Evolutionary conservation across 1,140 invertebrate species (phyloP).

Genomic region (Lepeophtheirus salmonis): DNA sequence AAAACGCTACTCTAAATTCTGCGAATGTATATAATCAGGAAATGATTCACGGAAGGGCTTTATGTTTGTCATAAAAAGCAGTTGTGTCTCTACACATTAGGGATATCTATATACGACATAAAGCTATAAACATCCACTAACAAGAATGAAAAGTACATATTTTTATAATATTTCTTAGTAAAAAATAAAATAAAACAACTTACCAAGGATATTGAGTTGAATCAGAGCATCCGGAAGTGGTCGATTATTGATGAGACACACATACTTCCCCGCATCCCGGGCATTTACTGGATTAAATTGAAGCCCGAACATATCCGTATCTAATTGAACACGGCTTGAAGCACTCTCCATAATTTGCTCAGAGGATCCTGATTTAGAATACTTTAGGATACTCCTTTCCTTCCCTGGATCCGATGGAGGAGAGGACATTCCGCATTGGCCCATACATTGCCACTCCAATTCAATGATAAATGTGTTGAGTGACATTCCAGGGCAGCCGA

Average conservation of each 20-base stretch:
- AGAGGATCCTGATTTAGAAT: neutral
- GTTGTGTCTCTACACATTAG: too few species aligned
- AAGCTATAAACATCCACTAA: too few species aligned
- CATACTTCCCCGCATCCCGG: slow-evolving; percentile 1
- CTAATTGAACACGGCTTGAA: neutral
- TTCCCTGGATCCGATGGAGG: neutral
- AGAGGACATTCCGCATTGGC: neutral
- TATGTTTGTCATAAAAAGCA: too few species aligned
- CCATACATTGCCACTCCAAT: slow-evolving; percentile 8
- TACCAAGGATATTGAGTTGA: slow-evolving; percentile 10
- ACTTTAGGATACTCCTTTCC: slow-evolving; percentile 1
- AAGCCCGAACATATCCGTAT: slow-evolving; percentile 1
- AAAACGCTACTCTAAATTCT: too few species aligned
- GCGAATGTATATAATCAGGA: too few species aligned
- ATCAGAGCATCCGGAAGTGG: slow-evolving; percentile 12
- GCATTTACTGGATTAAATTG: slow-evolving; percentile 1
- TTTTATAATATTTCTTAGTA: too few species aligned
- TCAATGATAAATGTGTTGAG: slow-evolving; percentile 10
- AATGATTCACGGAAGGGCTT: too few species aligned
- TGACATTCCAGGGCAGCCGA: slow-evolving; percentile 12
- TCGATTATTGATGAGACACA: slow-evolving; percentile 13
- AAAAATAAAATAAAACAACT: too few species aligned
- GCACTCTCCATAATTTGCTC: too few species aligned
- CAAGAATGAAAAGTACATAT: too few species aligned
- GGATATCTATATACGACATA: too few species aligned